These are phyloP conservation scores for Spodoptera picta DNA, from an alignment of 2,888 invertebrate species.

Conservation along the genomic window DNA sequence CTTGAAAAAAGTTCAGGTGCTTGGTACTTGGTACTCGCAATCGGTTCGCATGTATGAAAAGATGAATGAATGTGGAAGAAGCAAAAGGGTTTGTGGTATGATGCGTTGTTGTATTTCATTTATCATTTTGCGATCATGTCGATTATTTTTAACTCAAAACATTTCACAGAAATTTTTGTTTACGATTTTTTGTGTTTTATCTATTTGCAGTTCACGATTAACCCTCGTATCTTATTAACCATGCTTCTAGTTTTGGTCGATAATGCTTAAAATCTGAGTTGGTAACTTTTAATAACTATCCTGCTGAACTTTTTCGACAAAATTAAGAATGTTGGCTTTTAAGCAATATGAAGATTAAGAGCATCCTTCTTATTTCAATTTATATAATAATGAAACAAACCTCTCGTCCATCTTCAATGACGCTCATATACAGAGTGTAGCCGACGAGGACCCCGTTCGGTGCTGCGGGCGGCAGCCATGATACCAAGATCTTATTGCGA, in stretches of 20 bases:
- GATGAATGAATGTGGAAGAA: slow-evolving; percentile 47
- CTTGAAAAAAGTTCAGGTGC: slow-evolving; percentile 47
- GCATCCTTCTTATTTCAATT: neutral
- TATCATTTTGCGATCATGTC: slow-evolving; percentile 14
- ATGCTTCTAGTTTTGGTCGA: too few relatives aligned
- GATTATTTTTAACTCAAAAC: too few relatives aligned
- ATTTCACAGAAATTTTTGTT: too few relatives aligned
- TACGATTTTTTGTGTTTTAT: too few relatives aligned
- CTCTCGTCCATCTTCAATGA: slow-evolving; percentile 93
- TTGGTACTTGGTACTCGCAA: slow-evolving; percentile 52
- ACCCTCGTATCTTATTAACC: too few relatives aligned
- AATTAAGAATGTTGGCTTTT: neutral
- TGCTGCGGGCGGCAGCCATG: slow-evolving; percentile 95
- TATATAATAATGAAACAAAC: slow-evolving; percentile 27
- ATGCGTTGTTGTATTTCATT: slow-evolving; percentile 17
- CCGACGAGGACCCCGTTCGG: slow-evolving; percentile 95
- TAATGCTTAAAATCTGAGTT: too few relatives aligned
- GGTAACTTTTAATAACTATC: neutral
- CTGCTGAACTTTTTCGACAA: too few relatives aligned
- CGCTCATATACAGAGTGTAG: slow-evolving; percentile 95
- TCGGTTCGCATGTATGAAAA: slow-evolving; percentile 45
- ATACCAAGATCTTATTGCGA: slow-evolving; percentile 94
- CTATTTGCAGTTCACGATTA: neutral
- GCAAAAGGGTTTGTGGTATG: slow-evolving; percentile 31
- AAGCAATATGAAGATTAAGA: neutral